Base-by-base conservation (phyloP, 2,113 vertebrate genomes). In the Odontophorus gujanensis region DNA sequence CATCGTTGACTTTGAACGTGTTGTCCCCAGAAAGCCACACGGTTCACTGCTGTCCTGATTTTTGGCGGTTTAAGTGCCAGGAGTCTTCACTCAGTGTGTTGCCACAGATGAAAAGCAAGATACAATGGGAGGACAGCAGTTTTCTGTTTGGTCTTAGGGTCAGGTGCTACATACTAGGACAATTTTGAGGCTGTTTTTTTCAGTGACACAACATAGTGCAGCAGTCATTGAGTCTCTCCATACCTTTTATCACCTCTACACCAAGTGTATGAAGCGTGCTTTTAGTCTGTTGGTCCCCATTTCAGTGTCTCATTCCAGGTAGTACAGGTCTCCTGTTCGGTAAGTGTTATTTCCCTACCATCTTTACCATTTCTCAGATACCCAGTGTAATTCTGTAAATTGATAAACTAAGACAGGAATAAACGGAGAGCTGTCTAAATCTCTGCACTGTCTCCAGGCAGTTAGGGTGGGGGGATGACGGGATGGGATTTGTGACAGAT, bases 241-340 rank as follows among this genome's bases (percentile, higher is more conserved):
- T 55, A 18, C 24, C 76, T 76, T 25, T 8, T 48, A 45, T 7
- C 13, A 32, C n/a, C 36, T 81, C 5, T 0, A 32, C 25, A 7
- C 34, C 55, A 67, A 18, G 20, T 34, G 87, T 74, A 36, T 58
- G 66, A 89, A 80, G 11, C 5, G 6, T 59, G 75, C 43, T 86
- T 83, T 69, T 72, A 57, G 48, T 76, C 28, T 81, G 28, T 0
- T 1, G 5, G 3, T 71, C 58, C 8, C 13, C 2, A 1, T 59
- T 47, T 47, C 0, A 0, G 18, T 77, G 11, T 19, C 42, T 63
- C 1, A 0, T 9, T 84, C 68, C 45, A 40, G 40, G 2, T 65
- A 45, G n/a, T 90, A 26, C 21, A 48, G 28, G 26, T n/a, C n/a
- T 90, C 71, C 51, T 58, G 15, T 67, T 76, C 13, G 58, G 8